Evolutionary conservation across 2,113 vertebrate genomes (phyloP).

Genomic region (Agapornis roseicollis): DNA sequence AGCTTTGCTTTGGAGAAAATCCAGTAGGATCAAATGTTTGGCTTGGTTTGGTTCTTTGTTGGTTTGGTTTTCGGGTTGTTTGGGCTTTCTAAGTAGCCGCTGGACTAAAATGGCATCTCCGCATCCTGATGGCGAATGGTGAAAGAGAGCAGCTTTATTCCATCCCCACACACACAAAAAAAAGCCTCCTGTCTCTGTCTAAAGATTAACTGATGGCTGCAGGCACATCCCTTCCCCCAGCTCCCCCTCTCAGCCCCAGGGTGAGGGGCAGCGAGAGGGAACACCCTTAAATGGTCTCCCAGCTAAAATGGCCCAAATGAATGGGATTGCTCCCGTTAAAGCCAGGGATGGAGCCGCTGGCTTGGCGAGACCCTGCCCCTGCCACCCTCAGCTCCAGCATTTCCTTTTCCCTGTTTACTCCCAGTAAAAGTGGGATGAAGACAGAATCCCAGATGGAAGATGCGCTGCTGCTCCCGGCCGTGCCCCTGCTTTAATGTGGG

Average conservation of each 20-base stretch:
- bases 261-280: constrained; percentile 26
- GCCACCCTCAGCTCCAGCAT: fast-evolving
- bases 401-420: not conserved
- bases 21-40: not conserved
- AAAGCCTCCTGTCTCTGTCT: constrained; percentile 64
- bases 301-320: constrained; percentile 46
- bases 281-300: constrained; percentile 46
- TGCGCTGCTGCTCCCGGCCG: not conserved
- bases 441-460: fast-evolving
- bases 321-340: constrained; percentile 3
- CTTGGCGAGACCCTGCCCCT: not conserved
- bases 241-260: constrained; percentile 44
- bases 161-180: constrained; percentile 18
- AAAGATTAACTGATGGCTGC: constrained; percentile 66
- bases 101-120: not conserved
- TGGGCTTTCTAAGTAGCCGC: not conserved
- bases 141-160: constrained; percentile 27
- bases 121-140: not conserved
- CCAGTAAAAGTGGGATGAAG: not conserved
- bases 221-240: constrained; percentile 67
- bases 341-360: not conserved
- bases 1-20: not conserved
- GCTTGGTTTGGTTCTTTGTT: not conserved
- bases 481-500: not conserved
- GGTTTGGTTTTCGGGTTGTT: not conserved